phyloP scores from a whole-genome alignment of 2,113 vertebrate species.

The Oryzias javanicus region DNA sequence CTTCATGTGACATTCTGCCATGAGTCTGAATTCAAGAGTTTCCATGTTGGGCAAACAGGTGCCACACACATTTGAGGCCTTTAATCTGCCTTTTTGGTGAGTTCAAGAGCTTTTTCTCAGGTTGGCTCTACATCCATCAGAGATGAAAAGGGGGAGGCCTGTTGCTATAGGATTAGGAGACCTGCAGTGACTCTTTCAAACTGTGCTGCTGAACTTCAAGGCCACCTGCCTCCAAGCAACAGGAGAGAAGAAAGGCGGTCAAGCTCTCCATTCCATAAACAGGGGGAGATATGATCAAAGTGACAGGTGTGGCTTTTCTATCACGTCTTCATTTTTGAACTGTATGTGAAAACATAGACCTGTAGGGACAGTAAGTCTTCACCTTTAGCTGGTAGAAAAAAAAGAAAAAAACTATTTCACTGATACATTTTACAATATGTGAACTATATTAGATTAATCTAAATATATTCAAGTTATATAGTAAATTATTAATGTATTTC shows the following conservation, averaged over 20 bases:
- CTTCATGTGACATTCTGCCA: constrained; percentile 51
- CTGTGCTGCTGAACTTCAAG: neutral
- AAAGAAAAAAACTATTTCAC: no score
- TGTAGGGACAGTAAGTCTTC: constrained; percentile 15
- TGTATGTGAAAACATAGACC: constrained; percentile 5
- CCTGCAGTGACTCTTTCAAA: constrained; percentile 11
- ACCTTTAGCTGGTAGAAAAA: constrained; percentile 6
- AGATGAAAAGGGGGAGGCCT: constrained; percentile 32
- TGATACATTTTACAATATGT: no score
- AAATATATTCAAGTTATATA: no score
- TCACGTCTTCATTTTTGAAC: constrained; percentile 31
- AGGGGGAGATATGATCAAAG: constrained; percentile 36
- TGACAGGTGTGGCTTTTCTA: constrained; percentile 9
- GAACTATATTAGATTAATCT: no score
- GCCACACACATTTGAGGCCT: constrained; percentile 37
- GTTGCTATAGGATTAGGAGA: constrained; percentile 30
- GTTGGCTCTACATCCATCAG: constrained; percentile 30
- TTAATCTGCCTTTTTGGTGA: constrained; percentile 47
- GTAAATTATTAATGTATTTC: no score
- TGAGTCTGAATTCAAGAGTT: constrained; percentile 14
- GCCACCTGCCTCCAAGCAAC: constrained; percentile 1
- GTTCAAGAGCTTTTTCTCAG: constrained; percentile 37
- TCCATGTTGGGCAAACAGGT: constrained; percentile 50
- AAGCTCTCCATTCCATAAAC: constrained; percentile 18
- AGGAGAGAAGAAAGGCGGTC: constrained; percentile 11